A percentile compares a stretch with the other conserved stretches of the same genome.
Evolutionary conservation across 2,113 vertebrate species (phyloP).

Genomic region (Verasper variegatus): DNA sequence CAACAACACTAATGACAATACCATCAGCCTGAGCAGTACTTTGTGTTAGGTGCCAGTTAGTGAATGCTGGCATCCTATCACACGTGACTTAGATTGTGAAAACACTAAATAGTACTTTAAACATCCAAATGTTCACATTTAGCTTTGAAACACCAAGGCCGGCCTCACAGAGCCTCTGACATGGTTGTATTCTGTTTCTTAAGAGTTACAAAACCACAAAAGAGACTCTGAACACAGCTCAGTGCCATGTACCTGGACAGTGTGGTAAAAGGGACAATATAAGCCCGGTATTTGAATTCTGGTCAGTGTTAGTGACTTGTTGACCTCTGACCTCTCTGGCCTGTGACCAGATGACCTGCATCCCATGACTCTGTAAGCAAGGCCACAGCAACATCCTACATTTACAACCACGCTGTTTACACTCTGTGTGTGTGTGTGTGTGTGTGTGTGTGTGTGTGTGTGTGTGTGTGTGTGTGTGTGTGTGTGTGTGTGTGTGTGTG

Average conservation of each 20-base stretch:
- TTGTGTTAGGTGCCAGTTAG: not conserved
- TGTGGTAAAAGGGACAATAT: constrained; percentile 7
- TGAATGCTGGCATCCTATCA: not conserved
- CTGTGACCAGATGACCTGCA: constrained; percentile 59
- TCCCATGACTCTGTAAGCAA: constrained; percentile 44
- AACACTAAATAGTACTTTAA: not conserved
- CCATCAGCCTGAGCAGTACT: not conserved
- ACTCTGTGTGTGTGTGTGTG: constrained; percentile 3
- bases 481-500: too few relatives aligned
- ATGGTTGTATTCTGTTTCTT: not conserved
- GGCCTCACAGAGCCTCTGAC: not conserved
- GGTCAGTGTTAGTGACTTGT: constrained; percentile 47
- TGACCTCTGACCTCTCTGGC: constrained; percentile 57
- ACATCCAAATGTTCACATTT: not conserved
- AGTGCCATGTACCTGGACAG: not conserved
- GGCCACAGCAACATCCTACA: constrained; percentile 26
- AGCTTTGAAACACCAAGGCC: not conserved
- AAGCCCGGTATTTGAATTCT: constrained; percentile 34
- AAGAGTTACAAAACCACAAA: not conserved
- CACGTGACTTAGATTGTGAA: not conserved
- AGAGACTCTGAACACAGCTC: not conserved
- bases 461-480: too few relatives aligned
- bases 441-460: too few relatives aligned
- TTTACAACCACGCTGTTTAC: constrained; percentile 53
- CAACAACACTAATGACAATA: not conserved